Percentiles rank a stretch among this genome's conserved stretches.
Conservation (phyloP, 1,140 invertebrate species). For the Heliconius melpomene region DNA sequence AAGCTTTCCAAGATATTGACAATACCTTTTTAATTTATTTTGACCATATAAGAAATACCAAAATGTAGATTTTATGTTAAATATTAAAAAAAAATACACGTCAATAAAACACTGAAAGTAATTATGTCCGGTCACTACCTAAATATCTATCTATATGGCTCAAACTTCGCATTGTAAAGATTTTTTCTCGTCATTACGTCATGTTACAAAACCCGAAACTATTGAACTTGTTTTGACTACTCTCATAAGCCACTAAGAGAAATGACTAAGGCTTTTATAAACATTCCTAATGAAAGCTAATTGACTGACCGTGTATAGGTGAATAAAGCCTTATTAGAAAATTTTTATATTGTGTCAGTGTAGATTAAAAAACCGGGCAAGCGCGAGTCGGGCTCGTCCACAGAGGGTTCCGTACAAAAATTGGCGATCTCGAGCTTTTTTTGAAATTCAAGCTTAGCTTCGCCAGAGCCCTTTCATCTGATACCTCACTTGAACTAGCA, state of each 20-base stretch:
- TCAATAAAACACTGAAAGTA: not conserved
- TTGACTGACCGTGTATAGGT: slow-evolving; percentile 25
- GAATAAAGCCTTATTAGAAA: slow-evolving; percentile 25
- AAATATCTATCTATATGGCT: not conserved
- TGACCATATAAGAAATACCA: no score
- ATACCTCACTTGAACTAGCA: no score
- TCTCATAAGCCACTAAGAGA: slow-evolving; percentile 34
- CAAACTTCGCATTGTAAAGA: not conserved
- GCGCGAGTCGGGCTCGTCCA: no score
- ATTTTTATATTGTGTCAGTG: slow-evolving; percentile 12
- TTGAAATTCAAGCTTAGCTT: no score
- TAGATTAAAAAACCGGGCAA: not conserved
- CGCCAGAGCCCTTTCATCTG: no score
- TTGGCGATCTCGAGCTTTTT: no score
- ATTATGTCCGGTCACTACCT: not conserved
- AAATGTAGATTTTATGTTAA: not conserved
- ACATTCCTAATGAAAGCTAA: slow-evolving; percentile 32
- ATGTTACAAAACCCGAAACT: slow-evolving; percentile 18
- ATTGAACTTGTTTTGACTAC: slow-evolving; percentile 23
- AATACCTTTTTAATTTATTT: no score
- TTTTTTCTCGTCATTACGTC: slow-evolving; percentile 21
- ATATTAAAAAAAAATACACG: not conserved
- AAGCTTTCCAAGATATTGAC: no score
- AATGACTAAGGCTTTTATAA: slow-evolving; percentile 34
- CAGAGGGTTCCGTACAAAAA: no score